Evolutionary conservation across 1,140 invertebrate genomes (phyloP), one percentile per base, ranked within the genome.

Genomic region (Lineus longissimus): DNA sequence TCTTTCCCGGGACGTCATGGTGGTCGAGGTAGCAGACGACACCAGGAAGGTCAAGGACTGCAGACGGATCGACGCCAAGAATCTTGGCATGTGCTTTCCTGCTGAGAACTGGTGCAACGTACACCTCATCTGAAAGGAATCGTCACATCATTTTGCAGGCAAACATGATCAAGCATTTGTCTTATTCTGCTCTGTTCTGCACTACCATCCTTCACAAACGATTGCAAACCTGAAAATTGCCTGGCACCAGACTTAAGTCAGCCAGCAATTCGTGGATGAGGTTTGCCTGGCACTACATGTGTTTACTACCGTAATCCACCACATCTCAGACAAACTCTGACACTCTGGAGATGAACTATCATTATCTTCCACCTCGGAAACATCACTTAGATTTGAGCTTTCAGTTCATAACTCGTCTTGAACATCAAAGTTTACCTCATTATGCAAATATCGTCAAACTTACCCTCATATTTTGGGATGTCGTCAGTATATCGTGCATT

Each of bases 401-500:
- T n/a, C n/a, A n/a, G n/a, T n/a, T n/a, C n/a, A n/a, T n/a, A n/a
- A n/a, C n/a, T n/a, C n/a, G n/a, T n/a, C n/a, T n/a, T n/a, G n/a
- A n/a, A n/a, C n/a, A n/a, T n/a, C n/a, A n/a, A n/a, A n/a, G n/a
- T n/a, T n/a, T n/a, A 36, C 33, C 4, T 15, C 33, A 36, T 7
- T 15, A 36, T 15, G 15, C 33, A 7, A 7, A 15, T 36, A 36
- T 36, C n/a, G n/a, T 2, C 17, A 6, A 27, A 11, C 30, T 25
- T 58, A 67, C 62, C 86, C 67, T 87, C 82, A 45, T 86, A 84
- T 59, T 77, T 79, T 0, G 91, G 91, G 62, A 93, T 87, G 74
- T 96, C 94, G 77, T 94, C 92, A 68, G 88, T 89, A 74, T 95
- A 96, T 47, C 91, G 81, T 1, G 93, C 93, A 83, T 95, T 92